Base-by-base conservation (phyloP, 2,797 vertebrate species). In the Eospalax fontanierii region DNA sequence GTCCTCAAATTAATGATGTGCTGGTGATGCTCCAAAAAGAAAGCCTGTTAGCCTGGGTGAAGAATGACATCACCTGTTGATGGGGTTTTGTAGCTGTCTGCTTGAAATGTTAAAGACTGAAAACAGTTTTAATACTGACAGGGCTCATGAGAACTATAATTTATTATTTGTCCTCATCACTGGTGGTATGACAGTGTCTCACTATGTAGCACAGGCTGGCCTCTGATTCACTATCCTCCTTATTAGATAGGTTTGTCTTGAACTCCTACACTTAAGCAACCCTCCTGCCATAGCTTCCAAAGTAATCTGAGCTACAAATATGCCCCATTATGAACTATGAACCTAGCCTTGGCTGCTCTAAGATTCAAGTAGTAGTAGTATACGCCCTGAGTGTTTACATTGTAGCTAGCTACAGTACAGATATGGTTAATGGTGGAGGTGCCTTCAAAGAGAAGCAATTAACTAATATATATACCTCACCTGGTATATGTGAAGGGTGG, bases 361-460 rank as follows among this genome's bases (percentile, higher is more conserved):
- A 76, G 70, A 61, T 74, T 65, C 65, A 79, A 82, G 19, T n/a
- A 82, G 59, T 4, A 76, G 59, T 46, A 21, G 30, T 66, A 71
- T 89, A 8, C 28, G 9, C 43, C 57, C 66, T 54, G 5, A 63
- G 4, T 40, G 33, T 70, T 50, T 50, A 65, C 65, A 30, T 43
- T 57, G 16, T 14, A 68, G 43, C 26, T 18, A 57, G 22, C 16
- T 26, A 1, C 14, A 28, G 33, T 18, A 22, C 5, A 16, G 8
- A 75, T 4, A 50, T 2, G 3, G 4, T 24, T 86, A 61, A 14
- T 54, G 11, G 71, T n/a, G 3, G 14, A 40, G 15, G 7, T 8
- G 59, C 28, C 15, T 89, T 94, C 76, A 80, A 89, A 66, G 61
- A 12, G 71, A 91, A 61, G 16, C 18, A 74, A 86, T 70, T 76